These are phyloP conservation scores for Gobio gobio DNA, from an alignment of 2,113 vertebrate genomes.

Conservation along the genomic window DNA sequence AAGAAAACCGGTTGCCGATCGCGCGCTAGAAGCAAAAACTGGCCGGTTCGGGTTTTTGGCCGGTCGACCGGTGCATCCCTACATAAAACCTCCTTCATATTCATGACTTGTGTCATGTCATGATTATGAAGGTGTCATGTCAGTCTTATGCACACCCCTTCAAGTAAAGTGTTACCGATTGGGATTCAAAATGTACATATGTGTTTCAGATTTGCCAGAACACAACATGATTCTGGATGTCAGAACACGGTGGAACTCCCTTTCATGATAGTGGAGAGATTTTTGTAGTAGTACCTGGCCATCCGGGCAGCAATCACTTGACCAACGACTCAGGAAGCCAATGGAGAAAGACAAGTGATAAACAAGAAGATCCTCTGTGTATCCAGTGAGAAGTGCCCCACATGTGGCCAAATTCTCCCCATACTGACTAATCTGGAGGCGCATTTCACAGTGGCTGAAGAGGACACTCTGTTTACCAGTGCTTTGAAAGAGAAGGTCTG, in stretches of 20 bases:
- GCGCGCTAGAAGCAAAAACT: no score
- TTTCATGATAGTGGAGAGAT: background rate
- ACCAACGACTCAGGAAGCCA: background rate
- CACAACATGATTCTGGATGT: background rate
- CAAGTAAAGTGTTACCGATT: background rate
- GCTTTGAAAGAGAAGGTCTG: background rate
- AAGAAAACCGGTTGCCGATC: no score
- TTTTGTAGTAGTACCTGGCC: background rate
- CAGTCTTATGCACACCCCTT: background rate
- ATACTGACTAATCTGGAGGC: background rate
- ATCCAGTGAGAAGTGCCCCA: slow-evolving; percentile 36
- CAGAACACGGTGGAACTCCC: background rate
- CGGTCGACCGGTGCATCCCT: no score
- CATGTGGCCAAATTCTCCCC: background rate
- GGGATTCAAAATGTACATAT: background rate
- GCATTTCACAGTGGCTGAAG: background rate
- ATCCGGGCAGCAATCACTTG: background rate
- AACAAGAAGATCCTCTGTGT: background rate
- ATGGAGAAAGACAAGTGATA: background rate
- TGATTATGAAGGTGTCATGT: no score
- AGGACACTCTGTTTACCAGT: background rate
- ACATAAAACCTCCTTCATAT: no score
- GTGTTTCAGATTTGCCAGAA: background rate
- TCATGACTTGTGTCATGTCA: no score
- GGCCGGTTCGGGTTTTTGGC: no score